Evolutionary conservation across 1,140 invertebrate genomes (phyloP), one percentile per base, ranked within the genome.

Genomic region (Neodiprion lecontei): DNA sequence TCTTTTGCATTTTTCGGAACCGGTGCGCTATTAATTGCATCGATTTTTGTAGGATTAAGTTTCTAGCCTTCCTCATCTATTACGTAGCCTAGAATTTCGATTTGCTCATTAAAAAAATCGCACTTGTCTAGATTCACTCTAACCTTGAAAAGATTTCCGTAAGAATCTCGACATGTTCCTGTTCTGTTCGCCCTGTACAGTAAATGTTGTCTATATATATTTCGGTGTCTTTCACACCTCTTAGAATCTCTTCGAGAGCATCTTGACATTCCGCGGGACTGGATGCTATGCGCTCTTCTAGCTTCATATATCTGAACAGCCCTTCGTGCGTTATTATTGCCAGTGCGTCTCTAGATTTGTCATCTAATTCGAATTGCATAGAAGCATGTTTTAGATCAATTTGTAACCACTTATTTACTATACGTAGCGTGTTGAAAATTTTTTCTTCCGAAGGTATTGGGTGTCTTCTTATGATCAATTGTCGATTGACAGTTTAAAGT

Each of bases 371-470:
- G 10, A 86, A 72, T 69, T 86, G 83, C 61, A 73, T 68, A 75
- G 82, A 87, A 4, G 82, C 85, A 40, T 79, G 68, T 12, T 72
- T 72, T 17, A 86, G 76, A 73, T 86, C 85, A 5, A 86, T 76
- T 77, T 83, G 84, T 17, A 78, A 77, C 77, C 84, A 86, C 14
- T 67, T 7, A 67, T 80, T 50, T 48, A 82, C 83, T 9, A 74
- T 69, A 49, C 67, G 69, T 21, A 87, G 69, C 74, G 75, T 81
- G 7, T 80, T 50, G 79, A 88, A 85, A n/a, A 88, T 73, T 73
- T 87, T 82, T 14, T 83, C 80, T n/a, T 79, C 75, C 49, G 67
- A 81, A 50, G 84, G 82, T 12, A 86, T 74, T 2, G 82, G 80
- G n/a, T 81, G 76, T 69, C 79, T 73, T 23, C 81, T 82, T 7